Evolutionary conservation across 2,797 vertebrate species (phyloP).

Genomic region (Tokudaia tokunoshimensis): DNA sequence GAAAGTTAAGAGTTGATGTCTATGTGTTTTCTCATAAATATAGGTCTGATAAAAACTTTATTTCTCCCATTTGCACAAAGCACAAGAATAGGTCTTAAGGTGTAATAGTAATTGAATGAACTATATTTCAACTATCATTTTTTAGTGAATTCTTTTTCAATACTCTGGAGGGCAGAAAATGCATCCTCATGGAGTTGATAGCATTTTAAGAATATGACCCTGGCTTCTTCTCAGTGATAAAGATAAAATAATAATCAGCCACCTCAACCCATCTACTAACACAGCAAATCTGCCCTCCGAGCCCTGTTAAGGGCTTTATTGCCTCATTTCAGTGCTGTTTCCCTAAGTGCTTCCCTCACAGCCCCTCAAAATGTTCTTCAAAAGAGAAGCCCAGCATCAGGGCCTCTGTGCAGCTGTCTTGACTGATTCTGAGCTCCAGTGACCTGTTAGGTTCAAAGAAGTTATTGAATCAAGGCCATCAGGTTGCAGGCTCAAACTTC

Average conservation of each 20-base stretch:
- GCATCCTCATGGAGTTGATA: slow-evolving; percentile 20
- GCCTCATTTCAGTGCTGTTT: slow-evolving; percentile 51
- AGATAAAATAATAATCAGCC: slow-evolving; percentile 73
- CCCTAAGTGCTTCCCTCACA: not conserved
- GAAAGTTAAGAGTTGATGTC: not conserved
- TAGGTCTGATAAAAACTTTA: not conserved
- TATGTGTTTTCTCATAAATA: not conserved
- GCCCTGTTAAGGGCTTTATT: slow-evolving; percentile 59
- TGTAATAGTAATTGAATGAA: slow-evolving; percentile 45
- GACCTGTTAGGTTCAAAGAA: not conserved
- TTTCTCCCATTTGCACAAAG: slow-evolving; percentile 51
- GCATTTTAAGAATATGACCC: slow-evolving; percentile 48
- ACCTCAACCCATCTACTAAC: slow-evolving; percentile 52
- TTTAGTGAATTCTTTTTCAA: slow-evolving; percentile 29
- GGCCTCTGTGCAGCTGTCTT: not conserved
- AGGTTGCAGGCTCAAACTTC: not conserved
- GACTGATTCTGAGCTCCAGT: not conserved
- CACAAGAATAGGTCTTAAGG: not conserved
- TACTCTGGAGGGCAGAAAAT: slow-evolving; percentile 47
- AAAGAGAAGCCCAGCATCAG: not conserved
- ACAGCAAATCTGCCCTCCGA: slow-evolving; percentile 61
- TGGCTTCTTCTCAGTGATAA: slow-evolving; percentile 66
- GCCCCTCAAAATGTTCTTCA: not conserved
- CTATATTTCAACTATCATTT: slow-evolving; percentile 17
- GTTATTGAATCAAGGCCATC: not conserved